A percentile compares a stretch with the other conserved stretches of the same genome.
Conservation (phyloP, 37 sponge, comb jelly and placozoan genomes). For the Halichondria panicea region DNA sequence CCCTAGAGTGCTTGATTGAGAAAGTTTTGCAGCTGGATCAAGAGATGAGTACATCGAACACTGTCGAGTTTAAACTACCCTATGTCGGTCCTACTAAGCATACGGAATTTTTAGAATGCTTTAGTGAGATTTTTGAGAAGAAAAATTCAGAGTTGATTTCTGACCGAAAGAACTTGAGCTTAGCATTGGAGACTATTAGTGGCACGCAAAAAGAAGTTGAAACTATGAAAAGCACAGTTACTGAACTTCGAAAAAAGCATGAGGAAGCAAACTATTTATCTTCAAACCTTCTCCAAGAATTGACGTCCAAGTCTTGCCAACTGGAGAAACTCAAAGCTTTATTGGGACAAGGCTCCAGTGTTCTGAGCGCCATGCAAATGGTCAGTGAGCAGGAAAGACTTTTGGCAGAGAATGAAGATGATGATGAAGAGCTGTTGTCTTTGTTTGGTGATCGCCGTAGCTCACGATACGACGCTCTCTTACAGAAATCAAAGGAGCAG, state of each 20-base stretch:
- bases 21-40: constrained; percentile 27
- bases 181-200: constrained; percentile 42
- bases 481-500: constrained; percentile 28
- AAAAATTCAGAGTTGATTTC: constrained; percentile 15
- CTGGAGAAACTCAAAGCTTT: constrained; percentile 56
- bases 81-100: constrained; percentile 70
- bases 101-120: constrained; percentile 51
- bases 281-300: constrained; percentile 9
- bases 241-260: constrained; percentile 22
- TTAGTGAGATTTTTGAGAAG: constrained; percentile 44
- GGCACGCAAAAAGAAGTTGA: constrained; percentile 27
- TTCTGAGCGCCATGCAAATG: constrained; percentile 63
- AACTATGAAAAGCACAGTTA: constrained; percentile 31
- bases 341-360: constrained; percentile 48
- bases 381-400: constrained; percentile 62
- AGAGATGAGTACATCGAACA: not conserved
- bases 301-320: constrained; percentile 62
- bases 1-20: constrained; percentile 48
- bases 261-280: constrained; percentile 18
- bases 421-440: constrained; percentile 55
- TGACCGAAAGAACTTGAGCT: constrained; percentile 25
- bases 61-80: constrained; percentile 3
- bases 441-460: constrained; percentile 15
- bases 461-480: constrained; percentile 42
- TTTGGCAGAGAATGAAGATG: constrained; percentile 42